Conservation (phyloP, 2,888 invertebrate species). For the Sarcophaga variegata region DNA sequence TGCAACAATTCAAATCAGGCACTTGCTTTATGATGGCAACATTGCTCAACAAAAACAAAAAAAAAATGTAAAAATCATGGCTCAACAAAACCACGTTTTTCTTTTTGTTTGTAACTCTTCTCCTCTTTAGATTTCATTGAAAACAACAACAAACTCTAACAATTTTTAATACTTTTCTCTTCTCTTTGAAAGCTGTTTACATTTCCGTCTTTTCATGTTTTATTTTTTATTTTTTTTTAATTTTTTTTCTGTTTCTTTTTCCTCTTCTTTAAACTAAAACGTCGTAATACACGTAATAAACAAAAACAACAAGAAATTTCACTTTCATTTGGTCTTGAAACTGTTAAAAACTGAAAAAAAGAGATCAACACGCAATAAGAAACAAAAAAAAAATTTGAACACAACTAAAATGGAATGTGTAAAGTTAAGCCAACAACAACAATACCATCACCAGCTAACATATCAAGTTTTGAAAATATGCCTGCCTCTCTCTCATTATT, state of each 20-base stretch:
- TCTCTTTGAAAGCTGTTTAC: neutral
- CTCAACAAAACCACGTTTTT: constrained; percentile 24
- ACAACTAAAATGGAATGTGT: too few species aligned
- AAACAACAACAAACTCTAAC: too few species aligned
- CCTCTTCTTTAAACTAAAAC: constrained; percentile 34
- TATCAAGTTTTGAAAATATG: constrained; percentile 34
- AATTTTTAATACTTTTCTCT: neutral
- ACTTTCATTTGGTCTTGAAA: constrained; percentile 69
- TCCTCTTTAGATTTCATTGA: constrained; percentile 20
- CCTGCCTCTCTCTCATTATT: constrained; percentile 4
- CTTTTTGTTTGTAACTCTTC: neutral
- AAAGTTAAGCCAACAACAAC: neutral
- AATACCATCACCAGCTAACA: neutral
- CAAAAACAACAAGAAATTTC: constrained; percentile 49
- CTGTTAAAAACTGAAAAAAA: constrained; percentile 5
- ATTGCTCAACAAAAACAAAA: constrained; percentile 12
- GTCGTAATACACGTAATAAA: constrained; percentile 39
- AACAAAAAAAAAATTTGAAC: constrained; percentile 2
- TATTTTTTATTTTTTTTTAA: neutral
- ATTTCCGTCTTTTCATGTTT: constrained; percentile 12
- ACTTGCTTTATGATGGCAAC: constrained; percentile 50
- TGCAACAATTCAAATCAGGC: constrained; percentile 12
- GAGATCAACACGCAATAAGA: neutral
- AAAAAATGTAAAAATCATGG: constrained; percentile 1
- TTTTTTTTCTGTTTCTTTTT: constrained; percentile 8